Base-by-base conservation (phyloP, 1,140 invertebrate species). In the Ylistrum balloti region DNA sequence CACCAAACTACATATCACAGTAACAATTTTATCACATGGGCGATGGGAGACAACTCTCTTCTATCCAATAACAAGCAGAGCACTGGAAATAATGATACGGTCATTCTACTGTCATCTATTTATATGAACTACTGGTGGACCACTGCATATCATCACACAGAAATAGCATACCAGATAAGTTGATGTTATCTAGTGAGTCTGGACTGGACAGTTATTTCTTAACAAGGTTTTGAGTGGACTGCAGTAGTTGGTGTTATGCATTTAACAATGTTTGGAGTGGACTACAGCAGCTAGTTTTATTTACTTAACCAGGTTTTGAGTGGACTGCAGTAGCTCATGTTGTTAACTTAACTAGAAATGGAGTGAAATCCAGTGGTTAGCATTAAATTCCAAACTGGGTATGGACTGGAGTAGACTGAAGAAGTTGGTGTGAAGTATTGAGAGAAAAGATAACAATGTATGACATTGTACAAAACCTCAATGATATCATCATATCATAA, bases 1-100 rank as follows among this genome's bases (percentile, higher is more conserved):
- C n/a, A 74, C n/a, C 56, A 74, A 74, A 74, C 28, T 38, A 38
- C 35, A 38, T 74, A 74, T 74, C 56, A 74, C 56, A 74, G 56
- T 28, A 28, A 74, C n/a, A 74, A 74, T 74, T 28, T 74, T 74
- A 74, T 74, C 56, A 74, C 56, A 74, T 74, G 56, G 56, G 56
- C 56, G 28, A 74, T 74, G 56, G 56, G 56, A 74, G 56, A 74
- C 17, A 74, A 74, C 56, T 74, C 56, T 28, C 15, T 17, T 74
- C 9, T 45, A 45, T 17, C 41, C 41, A 45, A 45, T n/a, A 38
- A 38, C 41, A 45, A 45, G 17, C 17, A 17, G 9, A 74, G 56
- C 22, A 22, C 22, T 45, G 17, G 5, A 5, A 5, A 74, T n/a
- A 28, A n/a, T n/a, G 0, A n/a, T 17, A 74, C 13, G n/a, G 15